Evolutionary conservation across 2,888 invertebrate genomes (phyloP), one percentile per base, ranked within the genome.

Genomic region (Drosophila percnosoma): DNA sequence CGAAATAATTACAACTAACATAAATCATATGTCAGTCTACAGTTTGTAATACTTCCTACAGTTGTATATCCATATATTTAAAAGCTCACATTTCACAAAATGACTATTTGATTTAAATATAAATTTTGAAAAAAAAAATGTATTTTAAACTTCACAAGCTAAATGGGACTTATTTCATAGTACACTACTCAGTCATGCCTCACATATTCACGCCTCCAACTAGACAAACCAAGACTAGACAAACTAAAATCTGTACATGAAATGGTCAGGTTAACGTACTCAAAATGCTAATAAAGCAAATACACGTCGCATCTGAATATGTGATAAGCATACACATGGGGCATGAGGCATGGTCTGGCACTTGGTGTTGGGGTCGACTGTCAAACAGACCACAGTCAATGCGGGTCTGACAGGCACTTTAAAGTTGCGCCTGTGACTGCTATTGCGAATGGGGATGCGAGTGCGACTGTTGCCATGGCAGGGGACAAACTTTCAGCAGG

Each of bases 221-320:
- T 34, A 49, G 36, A 24, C 42, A 18, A 65, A 36, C 42, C 57
- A 21, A 1, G 29, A 38, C 51, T 34, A 51, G 36, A 31, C 42
- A n/a, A 65, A 31, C 42, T 59, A 21, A 84, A 85, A 82, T 85
- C 83, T 73, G 64, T 60, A 52, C 55, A 73, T 75, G 68, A 75
- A 63, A 76, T 82, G 73, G 87, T 71, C 76, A 79, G 86, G 86
- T 89, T 86, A 89, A 87, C 87, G 89, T 89, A 81, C 89, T 84
- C 89, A 75, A 84, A 82, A 82, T 87, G 78, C 74, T 84, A 80
- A 87, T 84, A 82, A 89, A 80, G 80, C 64, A 80, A 74, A 81
- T 71, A 61, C 63, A 73, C 52, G 53, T 66, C 75, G 72, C 78
- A 84, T 83, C 71, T 87, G 80, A 87, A 87, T 82, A 82, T 89